Conservation (phyloP, 1,140 invertebrate genomes). For the Antheraea mylitta region DNA sequence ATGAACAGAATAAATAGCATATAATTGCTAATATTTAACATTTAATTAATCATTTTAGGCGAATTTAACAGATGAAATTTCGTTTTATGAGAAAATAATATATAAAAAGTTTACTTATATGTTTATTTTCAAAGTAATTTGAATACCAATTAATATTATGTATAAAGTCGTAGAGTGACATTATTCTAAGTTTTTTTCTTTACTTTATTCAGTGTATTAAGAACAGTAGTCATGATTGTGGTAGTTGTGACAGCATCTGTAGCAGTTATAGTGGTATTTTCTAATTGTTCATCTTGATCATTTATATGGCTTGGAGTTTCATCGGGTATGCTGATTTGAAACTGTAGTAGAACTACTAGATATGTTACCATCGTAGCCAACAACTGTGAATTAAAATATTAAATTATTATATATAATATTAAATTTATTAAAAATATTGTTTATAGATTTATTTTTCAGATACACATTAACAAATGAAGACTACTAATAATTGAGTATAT, state of each 20-base stretch:
- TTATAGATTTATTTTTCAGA: not conserved
- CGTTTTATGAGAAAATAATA: too few relatives aligned
- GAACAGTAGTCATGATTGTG: conserved; percentile 54
- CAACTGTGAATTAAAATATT: conserved; percentile 61
- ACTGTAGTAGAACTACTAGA: conserved; percentile 83
- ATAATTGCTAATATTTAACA: too few relatives aligned
- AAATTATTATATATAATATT: not conserved
- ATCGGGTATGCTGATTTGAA: conserved; percentile 85
- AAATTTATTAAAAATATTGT: too few relatives aligned
- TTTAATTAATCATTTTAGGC: too few relatives aligned
- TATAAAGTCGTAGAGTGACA: too few relatives aligned
- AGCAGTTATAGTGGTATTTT: conserved; percentile 33
- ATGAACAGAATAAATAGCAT: too few relatives aligned
- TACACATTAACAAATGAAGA: too few relatives aligned
- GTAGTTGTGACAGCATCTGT: conserved; percentile 38
- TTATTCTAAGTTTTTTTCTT: conserved; percentile 54
- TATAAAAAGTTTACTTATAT: too few relatives aligned
- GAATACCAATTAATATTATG: too few relatives aligned
- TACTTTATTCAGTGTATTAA: conserved; percentile 56
- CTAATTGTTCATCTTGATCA: conserved; percentile 25
- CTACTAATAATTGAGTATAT: too few relatives aligned
- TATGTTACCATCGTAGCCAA: conserved; percentile 86
- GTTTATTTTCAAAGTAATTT: too few relatives aligned
- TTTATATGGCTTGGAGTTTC: conserved; percentile 40
- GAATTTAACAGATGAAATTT: too few relatives aligned